Percentiles rank a stretch among this genome's conserved stretches.
phyloP scores from a whole-genome alignment of 2,113 vertebrate genomes.

The Prunella himalayana region DNA sequence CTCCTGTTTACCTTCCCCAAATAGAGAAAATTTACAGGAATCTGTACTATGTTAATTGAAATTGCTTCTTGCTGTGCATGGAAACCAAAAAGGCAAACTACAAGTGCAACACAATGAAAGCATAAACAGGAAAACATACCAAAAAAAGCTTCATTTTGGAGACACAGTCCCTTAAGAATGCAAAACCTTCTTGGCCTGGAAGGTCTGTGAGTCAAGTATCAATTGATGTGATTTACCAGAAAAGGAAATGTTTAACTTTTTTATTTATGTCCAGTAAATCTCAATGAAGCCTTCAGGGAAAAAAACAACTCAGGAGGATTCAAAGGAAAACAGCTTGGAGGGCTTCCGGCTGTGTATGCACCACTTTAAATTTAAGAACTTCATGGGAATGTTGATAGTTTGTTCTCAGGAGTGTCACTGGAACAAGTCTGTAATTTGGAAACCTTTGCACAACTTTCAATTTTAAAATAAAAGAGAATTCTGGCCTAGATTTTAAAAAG shows the following conservation, averaged over 20 bases:
- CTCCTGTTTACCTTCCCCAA: background rate
- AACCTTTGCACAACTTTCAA: background rate
- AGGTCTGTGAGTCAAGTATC: background rate
- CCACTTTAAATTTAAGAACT: background rate
- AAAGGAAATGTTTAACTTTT: background rate
- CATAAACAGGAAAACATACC: conserved; percentile 4
- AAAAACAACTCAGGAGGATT: background rate
- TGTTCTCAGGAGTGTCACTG: background rate
- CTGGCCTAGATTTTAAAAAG: background rate
- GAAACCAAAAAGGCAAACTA: background rate
- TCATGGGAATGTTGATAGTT: background rate
- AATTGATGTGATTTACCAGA: background rate
- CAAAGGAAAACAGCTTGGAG: background rate
- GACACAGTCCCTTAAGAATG: background rate
- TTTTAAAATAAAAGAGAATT: background rate
- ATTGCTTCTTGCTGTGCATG: background rate
- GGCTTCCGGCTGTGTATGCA: background rate
- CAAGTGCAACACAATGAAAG: background rate
- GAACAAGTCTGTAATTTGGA: background rate
- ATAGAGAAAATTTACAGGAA: background rate
- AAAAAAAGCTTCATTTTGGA: background rate
- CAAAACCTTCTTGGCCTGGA: background rate
- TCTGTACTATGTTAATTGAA: conserved; percentile 15
- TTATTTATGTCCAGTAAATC: background rate
- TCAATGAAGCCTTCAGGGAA: background rate